A percentile compares a stretch with the other conserved stretches of the same genome.
phyloP scores from a whole-genome alignment of 2,113 vertebrate species.

The Heteronetta atricapilla region DNA sequence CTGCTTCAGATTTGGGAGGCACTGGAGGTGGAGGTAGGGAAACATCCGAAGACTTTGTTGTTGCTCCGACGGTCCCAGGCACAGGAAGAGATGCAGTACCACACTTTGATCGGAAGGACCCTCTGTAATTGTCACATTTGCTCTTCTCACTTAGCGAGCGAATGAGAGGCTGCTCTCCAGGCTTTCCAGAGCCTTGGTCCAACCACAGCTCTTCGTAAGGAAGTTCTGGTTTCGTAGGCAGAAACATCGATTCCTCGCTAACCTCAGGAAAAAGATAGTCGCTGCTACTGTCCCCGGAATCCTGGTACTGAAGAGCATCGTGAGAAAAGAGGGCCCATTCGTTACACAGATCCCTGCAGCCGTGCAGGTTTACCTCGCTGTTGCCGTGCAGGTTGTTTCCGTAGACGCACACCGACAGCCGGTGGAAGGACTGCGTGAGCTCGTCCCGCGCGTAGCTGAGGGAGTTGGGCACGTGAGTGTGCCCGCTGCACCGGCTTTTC shows the following conservation, averaged over 20 bases:
- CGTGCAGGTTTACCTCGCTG: constrained; percentile 95
- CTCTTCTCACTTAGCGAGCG: constrained; percentile 77
- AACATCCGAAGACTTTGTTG: constrained; percentile 80
- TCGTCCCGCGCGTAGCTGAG: constrained; percentile 93
- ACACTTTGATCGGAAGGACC: constrained; percentile 76
- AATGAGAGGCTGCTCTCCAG: constrained; percentile 66
- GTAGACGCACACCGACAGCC: constrained; percentile 96
- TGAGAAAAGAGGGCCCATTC: constrained; percentile 89
- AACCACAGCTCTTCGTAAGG: constrained; percentile 97
- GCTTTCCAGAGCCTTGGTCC: constrained; percentile 81
- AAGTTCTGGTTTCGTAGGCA: constrained; percentile 84
- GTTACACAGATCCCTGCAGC: constrained; percentile 88
- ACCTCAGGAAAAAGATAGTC: constrained; percentile 90
- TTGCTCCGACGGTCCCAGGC: constrained; percentile 70
- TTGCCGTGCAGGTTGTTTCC: constrained; percentile 96
- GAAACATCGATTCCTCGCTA: constrained; percentile 74
- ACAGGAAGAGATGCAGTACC: constrained; percentile 75
- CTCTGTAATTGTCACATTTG: constrained; percentile 77
- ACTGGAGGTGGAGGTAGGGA: constrained; percentile 94
- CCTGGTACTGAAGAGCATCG: constrained; percentile 82
- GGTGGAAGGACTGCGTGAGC: constrained; percentile 96
- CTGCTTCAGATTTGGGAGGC: constrained; percentile 99
- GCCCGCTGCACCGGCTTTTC: constrained; percentile 83
- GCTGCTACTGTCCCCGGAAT: constrained; percentile 80
- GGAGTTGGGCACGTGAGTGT: constrained; percentile 89